Base-by-base conservation (phyloP, 2,113 vertebrate genomes). In the Petrocephalus zakoni region DNA sequence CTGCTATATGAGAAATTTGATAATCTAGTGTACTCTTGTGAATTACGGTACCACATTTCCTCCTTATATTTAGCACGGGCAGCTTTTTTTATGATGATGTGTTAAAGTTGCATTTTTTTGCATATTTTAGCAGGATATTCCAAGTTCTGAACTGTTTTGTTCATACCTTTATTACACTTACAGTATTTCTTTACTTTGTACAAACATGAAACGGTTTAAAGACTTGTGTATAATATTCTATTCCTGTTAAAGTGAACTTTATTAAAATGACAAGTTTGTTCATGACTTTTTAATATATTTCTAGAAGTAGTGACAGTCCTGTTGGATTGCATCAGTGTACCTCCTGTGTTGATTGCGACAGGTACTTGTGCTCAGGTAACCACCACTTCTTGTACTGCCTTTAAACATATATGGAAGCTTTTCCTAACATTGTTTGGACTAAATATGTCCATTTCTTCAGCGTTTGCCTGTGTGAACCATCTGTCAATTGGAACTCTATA, bases 221-320 rank as follows among this genome's bases (percentile, higher is more conserved):
- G 15, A 42, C 11, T 78, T 68, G 29, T 68, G 25, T 29, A 29
- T 58, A 58, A 29, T 68, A 68, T 68, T 68, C 72, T 19, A 78
- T 78, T 78, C 29, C 72, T 78, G 68, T 75, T 42, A 78, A 78
- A 78, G 72, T 78, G 72, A 19, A 78, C 61, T 68, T 29, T 68
- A 68, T 68, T 68, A 29, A 25, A 68, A 68, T n/a, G 25, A 25
- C 2, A 25, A 10, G n/a, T 68, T 68, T 15, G n/a, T 1, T n/a
- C 61, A 68, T 68, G 61, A 68, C 61, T 68, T 68, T 68, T 10
- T 68, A 68, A 78, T 78, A 37, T 34, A 17, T 78, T 15, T 42
- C 5, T 78, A 78, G 72, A 19, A 78, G 29, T 29, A 19, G 72
- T 42, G 37, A 8, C 11, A 19, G 7, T 19, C 42, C 72, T 78